Base-by-base conservation (phyloP, 2,113 vertebrate species). In the Paramormyrops kingsleyae region DNA sequence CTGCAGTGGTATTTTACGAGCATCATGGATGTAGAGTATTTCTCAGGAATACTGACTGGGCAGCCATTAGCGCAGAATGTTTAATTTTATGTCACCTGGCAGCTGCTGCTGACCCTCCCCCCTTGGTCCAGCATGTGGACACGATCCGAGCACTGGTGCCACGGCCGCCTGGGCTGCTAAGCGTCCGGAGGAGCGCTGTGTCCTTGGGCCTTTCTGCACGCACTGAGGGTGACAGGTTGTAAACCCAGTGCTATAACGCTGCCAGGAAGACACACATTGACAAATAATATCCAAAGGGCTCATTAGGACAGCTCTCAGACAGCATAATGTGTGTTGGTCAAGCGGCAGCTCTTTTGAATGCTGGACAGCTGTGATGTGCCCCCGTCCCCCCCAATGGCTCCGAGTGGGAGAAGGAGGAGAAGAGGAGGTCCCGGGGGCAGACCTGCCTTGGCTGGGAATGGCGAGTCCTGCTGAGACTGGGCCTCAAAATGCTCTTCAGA, bases 401-500 rank as follows among this genome's bases (percentile, higher is more conserved):
- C 5, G 9, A 47, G 88, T 50, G 47, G 50, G 85, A 52, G 44
- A n/a, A 53, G 47, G 39, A 83, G 59, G 83, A 86, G 66, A 88
- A 53, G 39, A 50, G 66, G 87, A 27, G 86, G 70, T 74, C 87
- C 85, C n/a, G 13, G 86, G 88, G 70, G 62, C 12, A 31, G 62
- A 52, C 89, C 53, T 59, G 83, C 83, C 83, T 42, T 52, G 21
- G 83, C 44, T 70, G 56, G 31, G 83, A 77, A 70, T n/a, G 66
- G 62, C 31, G 12, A 15, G 31, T 31, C 62, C 84, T 56, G 8
- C n/a, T 62, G 89, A 90, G 89, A 87, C 44, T 17, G 52, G 84
- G 31, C 85, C 89, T 90, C 59, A 85, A 87, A 80, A 88, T 19
- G 35, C 83, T 90, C 74, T 86, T 90, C 86, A 50, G 52, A 88